phyloP scores from a whole-genome alignment of 2,113 vertebrate species.

The Dendrocopos noguchii region DNA sequence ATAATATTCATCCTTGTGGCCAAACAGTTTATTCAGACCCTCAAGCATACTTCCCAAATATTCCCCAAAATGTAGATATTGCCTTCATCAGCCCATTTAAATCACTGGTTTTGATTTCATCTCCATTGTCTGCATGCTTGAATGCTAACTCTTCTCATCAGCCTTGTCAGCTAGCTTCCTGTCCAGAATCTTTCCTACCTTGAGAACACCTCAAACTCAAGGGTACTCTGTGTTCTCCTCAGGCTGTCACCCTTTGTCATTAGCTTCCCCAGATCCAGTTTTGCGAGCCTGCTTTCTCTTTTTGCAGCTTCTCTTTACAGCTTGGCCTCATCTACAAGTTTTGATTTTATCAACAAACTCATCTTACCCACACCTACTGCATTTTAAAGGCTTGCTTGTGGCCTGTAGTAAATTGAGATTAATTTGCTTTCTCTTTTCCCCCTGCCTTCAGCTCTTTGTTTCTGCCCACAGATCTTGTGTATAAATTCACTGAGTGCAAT shows the following conservation, averaged over 20 bases:
- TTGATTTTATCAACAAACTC: background rate
- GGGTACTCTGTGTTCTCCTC: background rate
- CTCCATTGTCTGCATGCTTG: background rate
- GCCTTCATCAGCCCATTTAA: background rate
- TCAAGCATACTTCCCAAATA: background rate
- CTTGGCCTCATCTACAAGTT: background rate
- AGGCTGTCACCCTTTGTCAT: background rate
- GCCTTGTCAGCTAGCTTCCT: background rate
- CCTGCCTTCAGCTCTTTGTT: background rate
- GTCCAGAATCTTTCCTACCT: background rate
- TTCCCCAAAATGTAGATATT: background rate
- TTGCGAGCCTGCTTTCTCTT: background rate
- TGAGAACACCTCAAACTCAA: background rate
- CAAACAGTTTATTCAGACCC: background rate
- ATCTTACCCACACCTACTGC: background rate
- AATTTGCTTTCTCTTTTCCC: background rate
- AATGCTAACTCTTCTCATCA: background rate
- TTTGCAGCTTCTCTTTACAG: background rate
- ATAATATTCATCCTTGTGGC: background rate
- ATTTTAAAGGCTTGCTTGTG: background rate
- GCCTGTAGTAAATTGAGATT: background rate
- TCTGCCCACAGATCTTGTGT: background rate
- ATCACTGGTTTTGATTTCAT: background rate
- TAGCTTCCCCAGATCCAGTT: background rate
- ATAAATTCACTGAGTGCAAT: background rate